Conservation (phyloP, 1,140 invertebrate genomes). For the honey bee (Apis mellifera) region DNA sequence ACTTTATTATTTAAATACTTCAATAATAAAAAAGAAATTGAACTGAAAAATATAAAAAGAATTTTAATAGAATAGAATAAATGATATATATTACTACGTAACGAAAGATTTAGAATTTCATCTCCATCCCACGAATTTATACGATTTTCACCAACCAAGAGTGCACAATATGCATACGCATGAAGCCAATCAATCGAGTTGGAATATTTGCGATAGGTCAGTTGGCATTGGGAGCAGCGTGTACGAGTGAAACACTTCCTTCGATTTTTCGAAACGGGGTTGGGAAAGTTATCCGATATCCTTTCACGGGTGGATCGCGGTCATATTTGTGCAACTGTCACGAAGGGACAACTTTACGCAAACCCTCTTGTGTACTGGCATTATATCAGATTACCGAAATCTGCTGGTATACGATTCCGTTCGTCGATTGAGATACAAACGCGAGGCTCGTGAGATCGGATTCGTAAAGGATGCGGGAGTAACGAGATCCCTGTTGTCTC, state of each 20-base stretch:
- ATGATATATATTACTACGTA: too few relatives aligned
- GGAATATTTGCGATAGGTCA: background rate
- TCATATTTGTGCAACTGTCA: conserved; percentile 50
- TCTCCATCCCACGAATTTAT: background rate
- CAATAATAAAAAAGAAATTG: too few relatives aligned
- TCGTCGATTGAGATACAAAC: conserved; percentile 52
- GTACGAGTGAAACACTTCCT: background rate
- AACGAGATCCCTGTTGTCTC: conserved; percentile 55
- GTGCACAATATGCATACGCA: background rate
- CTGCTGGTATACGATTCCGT: conserved; percentile 43
- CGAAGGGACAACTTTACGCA: conserved; percentile 26
- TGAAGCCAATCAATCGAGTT: background rate
- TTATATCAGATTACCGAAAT: conserved; percentile 53
- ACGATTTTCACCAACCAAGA: background rate
- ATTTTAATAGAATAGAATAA: too few relatives aligned
- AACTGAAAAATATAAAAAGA: too few relatives aligned
- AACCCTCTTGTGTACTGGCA: background rate
- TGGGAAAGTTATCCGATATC: conserved; percentile 39
- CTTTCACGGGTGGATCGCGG: conserved; percentile 33
- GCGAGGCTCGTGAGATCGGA: conserved; percentile 29
- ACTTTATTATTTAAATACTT: too few relatives aligned
- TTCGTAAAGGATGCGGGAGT: conserved; percentile 50
- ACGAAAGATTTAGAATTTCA: too few relatives aligned
- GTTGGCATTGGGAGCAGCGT: conserved; percentile 2
- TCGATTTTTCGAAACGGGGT: conserved; percentile 10